Evolutionary conservation across 2,797 vertebrate genomes (phyloP), one percentile per base, ranked within the genome.

Genomic region (Cottoperca gobio): DNA sequence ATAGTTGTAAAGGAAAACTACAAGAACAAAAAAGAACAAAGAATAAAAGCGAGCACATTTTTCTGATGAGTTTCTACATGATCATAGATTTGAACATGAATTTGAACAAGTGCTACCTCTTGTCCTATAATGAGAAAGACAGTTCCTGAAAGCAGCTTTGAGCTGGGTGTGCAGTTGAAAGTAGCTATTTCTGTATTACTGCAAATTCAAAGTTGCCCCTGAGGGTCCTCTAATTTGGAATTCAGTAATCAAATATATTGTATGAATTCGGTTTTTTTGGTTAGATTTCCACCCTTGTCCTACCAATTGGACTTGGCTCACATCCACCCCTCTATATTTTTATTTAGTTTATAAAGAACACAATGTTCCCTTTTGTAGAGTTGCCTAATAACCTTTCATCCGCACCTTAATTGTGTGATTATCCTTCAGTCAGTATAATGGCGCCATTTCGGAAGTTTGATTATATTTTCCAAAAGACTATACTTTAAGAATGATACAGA

Each of bases 341-440:
- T 46, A 37, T 63, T 40, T 14, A 17, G 2, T 26, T 21, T 21
- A 19, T 73, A 37, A 40, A 19, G 24, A 69, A 28, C 54, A 28
- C 28, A 33, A 1, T 50, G 61, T 70, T 78, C 31, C 17, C 45
- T 68, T 79, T 71, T 14, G 28, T 19, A 33, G 13, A 55, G 12
- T 21, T 40, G 8, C 71, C 55, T 76, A 73, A 79, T 73, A 79
- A 78, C n/a, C 21, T 31, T 62, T 75, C 57, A 65, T 78, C 67
- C 40, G 74, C 74, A 0, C 72, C 31, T 66, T 82, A 77, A 84
- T 84, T 81, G 45, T 2, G 1, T 43, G n/a, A 82, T 79, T 72
- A 73, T 81, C 59, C 48, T 39, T 62, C 66, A 82, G 64, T 66
- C 70, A 70, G 62, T 62, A 50, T 64, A 73, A 81, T 63, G 43